Percentiles rank a stretch among this genome's conserved stretches.
phyloP scores from a whole-genome alignment of 2,888 invertebrate species.

The Adela reaumurella region DNA sequence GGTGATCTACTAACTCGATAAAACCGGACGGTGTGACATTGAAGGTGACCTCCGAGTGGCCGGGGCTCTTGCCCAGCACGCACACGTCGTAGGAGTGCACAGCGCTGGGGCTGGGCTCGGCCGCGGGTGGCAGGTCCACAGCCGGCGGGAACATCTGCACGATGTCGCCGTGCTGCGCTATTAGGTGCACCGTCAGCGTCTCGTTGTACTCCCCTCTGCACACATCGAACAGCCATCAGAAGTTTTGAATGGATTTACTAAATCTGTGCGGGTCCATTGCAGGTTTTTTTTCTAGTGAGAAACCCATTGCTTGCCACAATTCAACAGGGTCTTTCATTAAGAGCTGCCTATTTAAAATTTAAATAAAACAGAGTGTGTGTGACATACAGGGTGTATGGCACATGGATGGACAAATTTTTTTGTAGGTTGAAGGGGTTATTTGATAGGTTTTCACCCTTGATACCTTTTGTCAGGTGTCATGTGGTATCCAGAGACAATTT shows the following conservation, averaged over 20 bases:
- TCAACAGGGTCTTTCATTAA: no score
- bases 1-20: conserved; percentile 36
- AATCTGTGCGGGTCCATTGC: no score
- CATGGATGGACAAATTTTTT: no score
- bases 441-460: no score
- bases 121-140: conserved; percentile 34
- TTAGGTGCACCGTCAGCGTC: conserved; percentile 47
- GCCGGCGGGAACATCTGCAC: conserved; percentile 50
- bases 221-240: conserved; percentile 1
- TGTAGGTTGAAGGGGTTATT: no score
- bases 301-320: no score
- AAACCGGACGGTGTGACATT: conserved; percentile 52
- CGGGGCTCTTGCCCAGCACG: conserved; percentile 61
- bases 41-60: conserved; percentile 63
- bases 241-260: conserved; percentile 8
- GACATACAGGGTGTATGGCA: no score
- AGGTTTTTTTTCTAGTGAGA: background rate
- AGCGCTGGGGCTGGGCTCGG: conserved; percentile 25
- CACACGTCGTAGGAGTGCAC: conserved; percentile 44
- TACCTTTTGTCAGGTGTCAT: no score
- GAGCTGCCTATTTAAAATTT: background rate
- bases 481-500: no score
- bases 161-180: conserved; percentile 63
- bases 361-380: no score
- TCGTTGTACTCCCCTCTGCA: conserved; percentile 42